These are phyloP conservation scores for Decapterus maruadsi DNA, from an alignment of 2,797 vertebrate genomes.

Conservation along the genomic window DNA sequence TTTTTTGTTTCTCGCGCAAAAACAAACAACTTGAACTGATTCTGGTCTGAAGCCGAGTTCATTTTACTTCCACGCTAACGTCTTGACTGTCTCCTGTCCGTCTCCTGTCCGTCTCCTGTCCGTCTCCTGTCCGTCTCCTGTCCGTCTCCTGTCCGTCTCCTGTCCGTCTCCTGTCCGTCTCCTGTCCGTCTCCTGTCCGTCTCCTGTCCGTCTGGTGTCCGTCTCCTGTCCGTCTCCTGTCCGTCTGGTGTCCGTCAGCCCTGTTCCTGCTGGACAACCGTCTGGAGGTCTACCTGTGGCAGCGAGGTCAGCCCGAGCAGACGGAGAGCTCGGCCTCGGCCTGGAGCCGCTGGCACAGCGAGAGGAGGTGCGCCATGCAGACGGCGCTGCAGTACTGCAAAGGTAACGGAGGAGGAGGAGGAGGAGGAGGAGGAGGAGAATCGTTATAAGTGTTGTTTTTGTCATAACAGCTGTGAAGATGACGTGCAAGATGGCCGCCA, in stretches of 20 bases:
- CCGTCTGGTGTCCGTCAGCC: conserved; percentile 73
- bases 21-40: background rate
- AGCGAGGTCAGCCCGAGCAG: conserved; percentile 74
- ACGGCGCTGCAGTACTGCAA: conserved; percentile 86
- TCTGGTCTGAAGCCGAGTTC: background rate
- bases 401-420: conserved; percentile 70
- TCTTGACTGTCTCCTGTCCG: no score
- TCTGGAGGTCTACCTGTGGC: conserved; percentile 89
- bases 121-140: no score
- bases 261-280: conserved; percentile 87
- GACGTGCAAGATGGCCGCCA: no score
- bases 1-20: background rate
- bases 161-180: no score
- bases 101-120: no score
- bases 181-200: no score
- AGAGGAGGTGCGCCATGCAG: conserved; percentile 87
- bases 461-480: no score
- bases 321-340: conserved; percentile 61
- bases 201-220: no score
- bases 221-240: no score
- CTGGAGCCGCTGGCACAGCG: conserved; percentile 74
- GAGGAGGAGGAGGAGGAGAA: no score
- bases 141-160: no score
- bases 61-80: background rate
- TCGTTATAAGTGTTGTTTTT: no score